Base-by-base conservation (phyloP, 2,888 invertebrate genomes). In the Polydrusus cervinus region DNA sequence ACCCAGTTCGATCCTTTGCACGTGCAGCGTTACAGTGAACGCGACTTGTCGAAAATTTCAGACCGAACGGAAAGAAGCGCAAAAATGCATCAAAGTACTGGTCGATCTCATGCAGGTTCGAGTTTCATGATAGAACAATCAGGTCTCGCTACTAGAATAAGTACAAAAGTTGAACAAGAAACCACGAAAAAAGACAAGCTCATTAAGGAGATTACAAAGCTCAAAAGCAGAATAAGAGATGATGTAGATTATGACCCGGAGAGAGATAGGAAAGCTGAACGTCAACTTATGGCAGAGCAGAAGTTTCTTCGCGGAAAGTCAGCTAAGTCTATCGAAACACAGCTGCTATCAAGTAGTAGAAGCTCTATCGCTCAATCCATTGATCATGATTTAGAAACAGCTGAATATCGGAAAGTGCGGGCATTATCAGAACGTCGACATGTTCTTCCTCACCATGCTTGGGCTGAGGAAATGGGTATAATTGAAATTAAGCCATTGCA, bases 1-100 rank as follows among this genome's bases (percentile, higher is more conserved):
- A 89, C 90, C 78, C 91, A 92, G 84, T 93, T 92, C 85, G 91
- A 91, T 83, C 89, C 91, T 79, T 90, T 90, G 83, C 91, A 90
- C 81, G 89, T 94, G 75, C 88, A 89, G 13, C 89, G 91, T 53
- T 95, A 94, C 84, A 91, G 92, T 40, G 89, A 90, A 78, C 90
- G 90, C 82, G 94, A 94, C 84, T 88, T 94, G 64, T 86, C 90
- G 20, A 90, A 90, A 82, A 89, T 93, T 83, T 92, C 93, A 55
- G 89, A 90, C 78, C 90, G 92, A 84, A 91, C 92, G 47, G 90
- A 93, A 76, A 90, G 91, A 75, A 91, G 92, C 85, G 93, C 94
- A 57, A 93, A 92, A 87, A 89, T 90, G 79, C 91, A 92, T 86
- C 88, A 93, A 43, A 89, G 89, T 74, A 11, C 14, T 10, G 25